Evolutionary conservation across 2,797 vertebrate species (phyloP).

Genomic region (Hoplostethus mediterraneus): DNA sequence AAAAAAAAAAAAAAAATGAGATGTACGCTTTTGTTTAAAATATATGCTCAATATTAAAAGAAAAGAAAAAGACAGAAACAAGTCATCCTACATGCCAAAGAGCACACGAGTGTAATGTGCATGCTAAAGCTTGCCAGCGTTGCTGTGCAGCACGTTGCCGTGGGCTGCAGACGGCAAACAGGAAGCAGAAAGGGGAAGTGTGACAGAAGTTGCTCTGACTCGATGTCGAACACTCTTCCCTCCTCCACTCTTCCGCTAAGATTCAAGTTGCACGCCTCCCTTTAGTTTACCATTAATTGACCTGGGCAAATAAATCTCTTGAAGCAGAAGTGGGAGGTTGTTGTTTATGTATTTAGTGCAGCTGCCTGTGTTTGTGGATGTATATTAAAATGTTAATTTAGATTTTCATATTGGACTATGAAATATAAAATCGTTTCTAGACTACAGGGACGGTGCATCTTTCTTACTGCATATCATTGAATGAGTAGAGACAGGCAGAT

Average conservation of each 20-base stretch:
- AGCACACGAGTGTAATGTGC: not conserved
- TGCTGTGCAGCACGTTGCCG: conserved; percentile 3
- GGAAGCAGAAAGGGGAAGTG: conserved; percentile 74
- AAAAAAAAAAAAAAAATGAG: too few relatives aligned
- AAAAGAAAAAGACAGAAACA: not conserved
- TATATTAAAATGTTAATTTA: not conserved
- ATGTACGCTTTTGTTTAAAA: not conserved
- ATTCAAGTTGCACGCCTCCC: not conserved
- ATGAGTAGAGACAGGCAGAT: too few relatives aligned
- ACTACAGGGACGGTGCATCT: too few relatives aligned
- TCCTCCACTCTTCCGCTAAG: not conserved
- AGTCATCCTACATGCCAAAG: not conserved
- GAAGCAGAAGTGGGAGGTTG: conserved; percentile 3
- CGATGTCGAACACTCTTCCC: conserved; percentile 5
- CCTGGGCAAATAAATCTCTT: not conserved
- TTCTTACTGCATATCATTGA: too few relatives aligned
- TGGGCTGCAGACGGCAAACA: conserved; percentile 44
- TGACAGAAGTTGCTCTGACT: conserved; percentile 45
- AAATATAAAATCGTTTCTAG: too few relatives aligned
- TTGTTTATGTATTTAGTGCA: not conserved
- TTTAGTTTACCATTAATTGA: conserved; percentile 9
- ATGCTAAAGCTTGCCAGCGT: not conserved
- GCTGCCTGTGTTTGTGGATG: not conserved
- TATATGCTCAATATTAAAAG: not conserved
- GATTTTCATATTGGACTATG: not conserved